Conservation (phyloP, 2,888 invertebrate genomes). For the Selenia dentaria region DNA sequence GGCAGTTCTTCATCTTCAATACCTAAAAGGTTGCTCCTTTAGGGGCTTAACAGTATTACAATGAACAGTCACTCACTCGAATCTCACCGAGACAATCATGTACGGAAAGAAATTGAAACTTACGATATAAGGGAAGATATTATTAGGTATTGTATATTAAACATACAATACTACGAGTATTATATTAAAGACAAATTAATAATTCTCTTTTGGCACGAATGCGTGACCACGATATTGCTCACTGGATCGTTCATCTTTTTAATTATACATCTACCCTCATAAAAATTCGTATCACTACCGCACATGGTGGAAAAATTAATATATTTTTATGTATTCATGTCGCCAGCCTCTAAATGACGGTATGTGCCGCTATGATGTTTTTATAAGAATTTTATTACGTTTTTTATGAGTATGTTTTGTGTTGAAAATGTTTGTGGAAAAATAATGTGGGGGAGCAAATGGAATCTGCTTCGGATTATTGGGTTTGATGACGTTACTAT, state of each 20-base stretch:
- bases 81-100: no score
- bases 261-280: constrained; percentile 31
- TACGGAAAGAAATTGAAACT: no score
- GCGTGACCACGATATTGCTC: constrained; percentile 8
- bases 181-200: no score
- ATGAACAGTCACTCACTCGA: no score
- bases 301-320: constrained; percentile 30
- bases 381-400: constrained; percentile 28
- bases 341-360: constrained; percentile 27
- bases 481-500: no score
- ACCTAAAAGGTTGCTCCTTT: no score
- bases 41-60: no score
- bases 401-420: constrained; percentile 36
- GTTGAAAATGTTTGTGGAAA: constrained; percentile 24
- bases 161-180: no score
- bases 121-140: no score
- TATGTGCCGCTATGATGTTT: constrained; percentile 26
- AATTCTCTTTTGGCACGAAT: background rate
- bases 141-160: no score
- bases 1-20: no score
- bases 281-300: constrained; percentile 32
- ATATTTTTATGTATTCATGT: constrained; percentile 34
- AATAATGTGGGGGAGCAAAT: background rate
- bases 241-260: constrained; percentile 23
- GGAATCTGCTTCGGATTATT: constrained; percentile 3